Evolutionary conservation across 2,888 invertebrate genomes (phyloP), one percentile per base, ranked within the genome.

Genomic region (Coenonympha arcania): DNA sequence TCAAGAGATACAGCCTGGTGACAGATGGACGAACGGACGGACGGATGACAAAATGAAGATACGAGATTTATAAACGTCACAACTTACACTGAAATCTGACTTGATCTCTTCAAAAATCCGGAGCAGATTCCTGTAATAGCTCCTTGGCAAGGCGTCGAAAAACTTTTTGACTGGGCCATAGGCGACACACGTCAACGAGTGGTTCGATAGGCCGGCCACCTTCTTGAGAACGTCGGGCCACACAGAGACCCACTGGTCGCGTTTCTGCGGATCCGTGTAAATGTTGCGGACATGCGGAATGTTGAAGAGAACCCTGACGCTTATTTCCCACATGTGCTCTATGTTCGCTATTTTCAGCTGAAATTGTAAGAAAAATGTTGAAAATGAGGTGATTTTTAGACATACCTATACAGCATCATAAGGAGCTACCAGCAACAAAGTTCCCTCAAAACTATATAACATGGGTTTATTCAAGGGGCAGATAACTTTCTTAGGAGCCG

Each of bases 161-260:
- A 91, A 79, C 63, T 89, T 90, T 62, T 89, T 89, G 49, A 89
- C 50, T 2, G 92, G 87, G 0, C 90, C 91, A 43, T 92, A 90
- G 1, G 79, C 68, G 0, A 93, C 86, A 19, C 90, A 89, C 0
- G 90, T 87, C 15, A 92, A 79, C n/a, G 90, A 91, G 63, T 92
- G 90, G 5, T 89, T 76, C 0, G 93, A 93, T 48, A 83, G 64
- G n/a, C 90, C 88, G 2, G 89, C 73, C 13, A 90, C 46, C 62
- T 88, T 91, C 65, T 91, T 92, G 0, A 93, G 65, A 0, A 93
- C 76, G 73, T 91, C 91, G 1, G 87, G 84, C 77, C 89, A 88
- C 1, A 90, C 85, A 6, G 90, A 90, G 45, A 88, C 82, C 66
- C 88, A 89, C 51, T 88, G 80, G 63, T 90, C 86, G 1, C 89